phyloP scores from a whole-genome alignment of 2,113 vertebrate genomes.

The Mola mola region DNA sequence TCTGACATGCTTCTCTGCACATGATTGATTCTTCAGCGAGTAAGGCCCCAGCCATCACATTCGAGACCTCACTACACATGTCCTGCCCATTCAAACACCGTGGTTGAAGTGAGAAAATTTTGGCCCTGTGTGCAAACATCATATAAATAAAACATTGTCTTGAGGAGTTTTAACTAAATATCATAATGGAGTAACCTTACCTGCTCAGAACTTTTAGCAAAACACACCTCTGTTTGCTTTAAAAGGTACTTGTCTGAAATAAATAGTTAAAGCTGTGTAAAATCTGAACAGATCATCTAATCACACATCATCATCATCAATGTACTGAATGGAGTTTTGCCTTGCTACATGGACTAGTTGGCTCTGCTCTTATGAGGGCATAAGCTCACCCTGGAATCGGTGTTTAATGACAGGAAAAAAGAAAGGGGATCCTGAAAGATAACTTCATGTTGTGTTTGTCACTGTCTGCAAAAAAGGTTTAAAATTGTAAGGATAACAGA shows the following conservation, averaged over 20 bases:
- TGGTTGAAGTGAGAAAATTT: too few species aligned
- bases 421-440: too few species aligned
- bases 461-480: slow-evolving; percentile 5
- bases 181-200: too few species aligned
- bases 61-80: background rate
- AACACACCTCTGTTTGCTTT: too few species aligned
- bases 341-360: slow-evolving; percentile 13
- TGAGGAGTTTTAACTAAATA: too few species aligned
- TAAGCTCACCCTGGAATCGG: slow-evolving; percentile 32
- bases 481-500: slow-evolving; percentile 1
- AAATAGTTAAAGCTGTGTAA: too few species aligned
- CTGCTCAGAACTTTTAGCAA: too few species aligned
- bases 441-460: too few species aligned
- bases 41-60: background rate
- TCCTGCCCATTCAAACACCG: background rate
- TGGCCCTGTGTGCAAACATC: background rate
- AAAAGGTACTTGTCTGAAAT: background rate
- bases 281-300: slow-evolving; percentile 3
- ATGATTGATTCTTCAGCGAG: slow-evolving; percentile 4
- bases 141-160: too few species aligned
- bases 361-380: slow-evolving; percentile 6
- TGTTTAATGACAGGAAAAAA: background rate
- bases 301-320: background rate
- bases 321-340: slow-evolving; percentile 41
- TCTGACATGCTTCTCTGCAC: background rate